phyloP scores from a whole-genome alignment of 2,888 invertebrate genomes.

The Zygaena filipendulae region DNA sequence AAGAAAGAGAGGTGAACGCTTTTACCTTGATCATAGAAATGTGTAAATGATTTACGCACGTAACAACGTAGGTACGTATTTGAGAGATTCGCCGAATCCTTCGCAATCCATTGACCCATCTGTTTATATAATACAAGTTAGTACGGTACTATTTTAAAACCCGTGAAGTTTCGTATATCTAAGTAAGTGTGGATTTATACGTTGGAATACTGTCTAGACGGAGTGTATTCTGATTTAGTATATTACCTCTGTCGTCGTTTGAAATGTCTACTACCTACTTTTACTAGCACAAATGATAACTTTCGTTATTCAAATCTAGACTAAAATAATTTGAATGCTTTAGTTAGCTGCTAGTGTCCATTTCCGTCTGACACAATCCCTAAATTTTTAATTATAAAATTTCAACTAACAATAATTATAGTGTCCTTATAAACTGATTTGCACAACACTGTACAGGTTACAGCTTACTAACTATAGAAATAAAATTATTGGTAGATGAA shows the following conservation, averaged over 20 bases:
- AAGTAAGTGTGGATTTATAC: not conserved
- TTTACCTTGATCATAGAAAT: constrained; percentile 16
- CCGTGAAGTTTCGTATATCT: constrained; percentile 22
- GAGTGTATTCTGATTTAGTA: not conserved
- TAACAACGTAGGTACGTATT: constrained; percentile 19
- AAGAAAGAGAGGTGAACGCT: no score
- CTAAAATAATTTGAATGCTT: no score
- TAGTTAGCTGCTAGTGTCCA: no score
- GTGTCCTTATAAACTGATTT: no score
- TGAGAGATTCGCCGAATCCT: constrained; percentile 32
- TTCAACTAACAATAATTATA: no score
- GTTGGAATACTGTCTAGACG: not conserved
- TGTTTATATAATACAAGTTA: constrained; percentile 37
- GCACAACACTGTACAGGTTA: no score
- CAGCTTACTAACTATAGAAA: no score
- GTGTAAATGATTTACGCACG: constrained; percentile 10
- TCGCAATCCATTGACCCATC: constrained; percentile 44
- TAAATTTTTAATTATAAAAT: no score
- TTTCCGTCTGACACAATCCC: no score
- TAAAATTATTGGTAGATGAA: no score
- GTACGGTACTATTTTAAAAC: constrained; percentile 26
- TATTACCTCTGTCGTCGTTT: not conserved
- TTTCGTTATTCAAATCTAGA: not conserved
- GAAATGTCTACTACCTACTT: not conserved
- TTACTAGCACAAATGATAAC: not conserved